Conservation (phyloP, 2,113 vertebrate genomes). For the Alligator mississippiensis region DNA sequence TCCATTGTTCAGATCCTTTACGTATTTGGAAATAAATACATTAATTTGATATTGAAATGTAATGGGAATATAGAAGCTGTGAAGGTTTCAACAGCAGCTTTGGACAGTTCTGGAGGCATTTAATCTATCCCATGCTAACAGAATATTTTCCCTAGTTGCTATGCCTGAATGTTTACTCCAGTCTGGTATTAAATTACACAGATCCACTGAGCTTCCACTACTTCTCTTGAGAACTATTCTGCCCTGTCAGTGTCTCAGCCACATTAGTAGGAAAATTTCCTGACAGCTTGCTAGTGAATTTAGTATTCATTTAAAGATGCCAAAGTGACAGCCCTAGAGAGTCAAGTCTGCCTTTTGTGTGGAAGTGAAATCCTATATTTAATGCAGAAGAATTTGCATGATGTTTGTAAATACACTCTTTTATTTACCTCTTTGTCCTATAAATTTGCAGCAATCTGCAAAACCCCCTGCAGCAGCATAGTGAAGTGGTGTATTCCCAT, state of each 20-base stretch:
- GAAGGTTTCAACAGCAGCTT: neutral
- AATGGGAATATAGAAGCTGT: neutral
- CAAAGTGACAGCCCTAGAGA: neutral
- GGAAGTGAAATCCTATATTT: neutral
- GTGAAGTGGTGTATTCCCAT: conserved; percentile 90
- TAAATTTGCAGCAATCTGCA: conserved; percentile 90
- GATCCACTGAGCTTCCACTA: neutral
- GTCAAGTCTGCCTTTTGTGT: neutral
- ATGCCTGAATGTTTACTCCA: neutral
- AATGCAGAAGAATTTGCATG: neutral
- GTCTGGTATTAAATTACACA: neutral
- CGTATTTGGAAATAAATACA: neutral
- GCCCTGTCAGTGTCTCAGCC: neutral
- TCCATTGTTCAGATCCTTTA: neutral
- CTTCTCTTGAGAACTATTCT: conserved; percentile 5
- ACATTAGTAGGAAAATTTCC: neutral
- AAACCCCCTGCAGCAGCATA: conserved; percentile 87
- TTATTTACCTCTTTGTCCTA: conserved; percentile 92
- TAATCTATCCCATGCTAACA: neutral
- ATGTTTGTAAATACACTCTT: neutral
- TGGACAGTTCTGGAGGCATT: neutral
- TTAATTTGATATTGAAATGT: neutral
- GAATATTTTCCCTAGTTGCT: neutral
- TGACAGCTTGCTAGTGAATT: neutral
- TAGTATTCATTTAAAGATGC: neutral